Conservation (phyloP, 2,797 vertebrate species). For the Sebastes nivosus region DNA sequence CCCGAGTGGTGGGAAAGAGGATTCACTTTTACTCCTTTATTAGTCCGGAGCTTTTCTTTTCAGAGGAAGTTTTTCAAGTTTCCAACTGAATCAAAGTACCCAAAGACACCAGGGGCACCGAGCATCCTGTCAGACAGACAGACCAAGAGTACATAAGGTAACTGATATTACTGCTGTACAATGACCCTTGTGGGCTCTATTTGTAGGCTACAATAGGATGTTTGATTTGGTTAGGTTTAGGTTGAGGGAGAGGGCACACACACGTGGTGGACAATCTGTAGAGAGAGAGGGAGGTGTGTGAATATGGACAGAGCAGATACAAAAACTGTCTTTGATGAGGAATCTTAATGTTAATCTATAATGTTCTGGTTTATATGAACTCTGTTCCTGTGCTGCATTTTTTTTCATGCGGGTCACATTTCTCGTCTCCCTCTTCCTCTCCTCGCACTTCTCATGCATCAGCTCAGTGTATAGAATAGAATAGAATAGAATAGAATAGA, state of each 20-base stretch:
- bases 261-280: neutral
- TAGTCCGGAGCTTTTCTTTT: neutral
- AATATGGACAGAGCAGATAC: neutral
- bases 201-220: no score
- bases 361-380: no score
- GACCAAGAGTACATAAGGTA: neutral
- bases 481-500: no score
- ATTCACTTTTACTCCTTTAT: neutral
- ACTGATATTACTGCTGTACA: neutral
- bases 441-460: rapidly evolving
- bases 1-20: neutral
- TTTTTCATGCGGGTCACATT: no score
- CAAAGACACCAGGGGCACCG: neutral
- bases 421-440: neutral
- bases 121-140: no score
- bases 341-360: no score
- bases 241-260: no score
- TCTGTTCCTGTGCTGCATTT: no score
- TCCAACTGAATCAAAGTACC: neutral
- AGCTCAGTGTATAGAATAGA: neutral
- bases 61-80: neutral
- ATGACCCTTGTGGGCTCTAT: no score
- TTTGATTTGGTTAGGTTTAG: no score
- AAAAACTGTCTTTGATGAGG: neutral
- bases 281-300: neutral